phyloP scores from a whole-genome alignment of 1,140 invertebrate species.

The Aricia agestis region DNA sequence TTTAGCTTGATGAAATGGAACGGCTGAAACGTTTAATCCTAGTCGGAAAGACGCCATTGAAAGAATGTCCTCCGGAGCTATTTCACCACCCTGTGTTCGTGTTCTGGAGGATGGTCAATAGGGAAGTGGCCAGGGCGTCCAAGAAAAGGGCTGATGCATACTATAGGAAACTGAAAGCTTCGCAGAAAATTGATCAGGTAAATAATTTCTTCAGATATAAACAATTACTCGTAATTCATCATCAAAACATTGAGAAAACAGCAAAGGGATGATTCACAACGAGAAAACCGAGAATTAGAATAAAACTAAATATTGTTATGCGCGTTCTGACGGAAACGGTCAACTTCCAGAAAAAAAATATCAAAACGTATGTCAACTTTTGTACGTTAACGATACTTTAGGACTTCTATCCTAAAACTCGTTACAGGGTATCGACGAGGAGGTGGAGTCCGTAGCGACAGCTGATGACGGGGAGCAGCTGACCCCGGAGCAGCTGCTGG shows the following conservation, averaged over 20 bases:
- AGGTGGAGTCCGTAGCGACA: slow-evolving; percentile 42
- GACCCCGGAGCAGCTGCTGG: slow-evolving; percentile 48
- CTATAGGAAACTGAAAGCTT: slow-evolving; percentile 77
- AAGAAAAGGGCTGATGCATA: slow-evolving; percentile 76
- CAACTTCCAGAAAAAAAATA: too few species aligned
- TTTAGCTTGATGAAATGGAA: slow-evolving; percentile 80
- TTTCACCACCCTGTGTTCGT: slow-evolving; percentile 81
- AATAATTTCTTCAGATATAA: neutral
- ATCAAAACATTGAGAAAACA: too few species aligned
- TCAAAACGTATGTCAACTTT: too few species aligned
- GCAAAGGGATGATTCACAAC: too few species aligned
- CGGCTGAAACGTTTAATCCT: slow-evolving; percentile 81
- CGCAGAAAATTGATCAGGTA: slow-evolving; percentile 76
- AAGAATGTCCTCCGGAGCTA: slow-evolving; percentile 80
- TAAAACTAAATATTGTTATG: too few species aligned
- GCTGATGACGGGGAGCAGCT: slow-evolving; percentile 47
- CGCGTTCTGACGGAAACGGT: too few species aligned
- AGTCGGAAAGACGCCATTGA: slow-evolving; percentile 77
- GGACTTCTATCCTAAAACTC: neutral
- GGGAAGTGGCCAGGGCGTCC: slow-evolving; percentile 64
- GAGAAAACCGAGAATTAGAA: too few species aligned
- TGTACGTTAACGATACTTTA: too few species aligned
- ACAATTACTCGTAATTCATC: neutral
- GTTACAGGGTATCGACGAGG: slow-evolving; percentile 48
- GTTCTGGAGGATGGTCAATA: slow-evolving; percentile 75